A percentile compares a stretch with the other conserved stretches of the same genome.
Evolutionary conservation across 2,113 vertebrate species (phyloP).

Genomic region (Sigmodon hispidus): DNA sequence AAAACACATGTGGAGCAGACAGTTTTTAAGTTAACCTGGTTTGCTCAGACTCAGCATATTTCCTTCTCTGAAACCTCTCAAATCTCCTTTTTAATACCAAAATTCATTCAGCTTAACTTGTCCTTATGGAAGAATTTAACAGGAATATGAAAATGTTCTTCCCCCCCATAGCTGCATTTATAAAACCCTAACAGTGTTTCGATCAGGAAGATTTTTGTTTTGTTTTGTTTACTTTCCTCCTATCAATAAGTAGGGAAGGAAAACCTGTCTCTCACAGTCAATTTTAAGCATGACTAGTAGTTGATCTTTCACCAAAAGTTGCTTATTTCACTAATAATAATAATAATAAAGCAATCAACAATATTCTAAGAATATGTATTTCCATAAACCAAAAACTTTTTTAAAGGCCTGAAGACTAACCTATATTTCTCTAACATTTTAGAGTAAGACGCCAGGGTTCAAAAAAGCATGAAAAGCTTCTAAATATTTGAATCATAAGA

Average conservation of each 20-base stretch:
- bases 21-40: background rate
- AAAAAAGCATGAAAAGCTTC: background rate
- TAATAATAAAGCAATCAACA: background rate
- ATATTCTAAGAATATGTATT: background rate
- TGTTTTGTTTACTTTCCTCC: background rate
- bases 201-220: background rate
- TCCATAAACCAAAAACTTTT: constrained; percentile 34
- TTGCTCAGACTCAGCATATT: background rate
- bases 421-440: constrained; percentile 23
- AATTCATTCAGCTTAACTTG: constrained; percentile 9
- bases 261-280: background rate
- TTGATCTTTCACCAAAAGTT: background rate
- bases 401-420: constrained; percentile 33
- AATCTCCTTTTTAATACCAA: background rate
- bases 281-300: background rate
- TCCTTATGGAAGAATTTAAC: constrained; percentile 12
- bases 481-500: constrained; percentile 42
- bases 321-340: background rate
- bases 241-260: background rate
- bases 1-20: background rate
- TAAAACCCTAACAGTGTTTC: constrained; percentile 3
- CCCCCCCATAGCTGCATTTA: background rate
- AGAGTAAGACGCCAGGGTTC: background rate
- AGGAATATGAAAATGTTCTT: background rate
- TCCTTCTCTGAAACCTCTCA: constrained; percentile 5